Conservation (phyloP, 1,140 invertebrate genomes). For the Apocrypta bakeri region DNA sequence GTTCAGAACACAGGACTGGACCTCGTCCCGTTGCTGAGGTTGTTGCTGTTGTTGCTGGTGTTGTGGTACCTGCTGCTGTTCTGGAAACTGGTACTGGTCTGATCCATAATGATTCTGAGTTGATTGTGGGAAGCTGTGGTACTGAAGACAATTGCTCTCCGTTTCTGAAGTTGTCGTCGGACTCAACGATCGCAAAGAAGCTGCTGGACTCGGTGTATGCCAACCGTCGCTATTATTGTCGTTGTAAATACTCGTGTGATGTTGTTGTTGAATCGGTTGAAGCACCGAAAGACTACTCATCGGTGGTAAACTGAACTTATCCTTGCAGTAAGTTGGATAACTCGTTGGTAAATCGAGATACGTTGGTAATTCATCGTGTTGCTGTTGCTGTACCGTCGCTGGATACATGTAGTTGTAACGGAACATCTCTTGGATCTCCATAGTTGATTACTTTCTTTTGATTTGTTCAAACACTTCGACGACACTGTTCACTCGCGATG, state of each 20-base stretch:
- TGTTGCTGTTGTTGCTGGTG: conserved; percentile 38
- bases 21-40: conserved; percentile 45
- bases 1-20: too few species aligned
- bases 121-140: not conserved
- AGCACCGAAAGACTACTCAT: conserved; percentile 63
- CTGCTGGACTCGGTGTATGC: conserved; percentile 77
- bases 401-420: conserved; percentile 71
- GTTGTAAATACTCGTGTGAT: conserved; percentile 64
- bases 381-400: not conserved
- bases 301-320: conserved; percentile 63
- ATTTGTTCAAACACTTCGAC: too few species aligned
- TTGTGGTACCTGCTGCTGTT: conserved; percentile 62
- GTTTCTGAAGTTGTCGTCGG: conserved; percentile 69
- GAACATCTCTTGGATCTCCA: conserved; percentile 72
- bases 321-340: conserved; percentile 57
- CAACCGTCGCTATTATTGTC: conserved; percentile 76
- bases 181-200: conserved; percentile 76
- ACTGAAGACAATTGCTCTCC: conserved; percentile 48
- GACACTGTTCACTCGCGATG: conserved; percentile 22
- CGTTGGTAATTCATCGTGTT: conserved; percentile 63
- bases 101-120: not conserved
- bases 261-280: conserved; percentile 9
- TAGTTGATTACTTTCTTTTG: too few species aligned
- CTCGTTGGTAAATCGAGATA: conserved; percentile 65
- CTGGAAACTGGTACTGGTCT: not conserved